Evolutionary conservation across 1,140 invertebrate species (phyloP), one percentile per base, ranked within the genome.

Genomic region (Cydia fagiglandana): DNA sequence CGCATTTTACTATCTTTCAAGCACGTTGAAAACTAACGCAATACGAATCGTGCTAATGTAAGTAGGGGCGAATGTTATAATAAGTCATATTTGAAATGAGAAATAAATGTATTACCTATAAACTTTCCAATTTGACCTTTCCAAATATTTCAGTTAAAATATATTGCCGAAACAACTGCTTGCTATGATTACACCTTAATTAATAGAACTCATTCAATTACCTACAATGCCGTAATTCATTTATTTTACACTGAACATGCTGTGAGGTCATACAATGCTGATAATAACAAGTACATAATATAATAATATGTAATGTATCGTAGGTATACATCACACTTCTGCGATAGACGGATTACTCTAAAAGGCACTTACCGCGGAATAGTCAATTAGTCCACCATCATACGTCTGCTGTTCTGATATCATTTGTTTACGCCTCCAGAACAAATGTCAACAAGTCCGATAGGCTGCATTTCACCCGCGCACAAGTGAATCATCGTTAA

Each of bases 401-500:
- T 91, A 86, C 82, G 83, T 82, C 81, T 84, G 79, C 82, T 83
- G 81, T 84, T 83, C 85, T 87, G 81, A 85, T 89, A 90, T 93
- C 90, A 93, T 93, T 93, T 93, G 88, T 91, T 91, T 89, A 88
- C 87, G 86, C 82, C 86, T 89, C 81, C 86, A 85, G 83, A 88
- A 90, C 88, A 88, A 90, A 88, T 93, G 91, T 93, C 91, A 93
- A 93, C 91, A 93, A 93, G 89, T 91, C 87, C 89, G 86, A 91
- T 91, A 90, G 89, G 90, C 87, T 91, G 91, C 91, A 91, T 91
- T 93, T 93, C 90, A 93, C 89, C 88, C 89, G 91, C 86, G 88
- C 90, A 84, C 89, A 90, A 93, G 91, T 93, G 91, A 93, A 91
- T 93, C 91, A 93, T 93, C 90, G 89, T 91, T 93, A 93, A 91